Evolutionary conservation across 2,797 vertebrate species (phyloP), one percentile per base, ranked within the genome.

Genomic region (Sarcophilus harrisii): DNA sequence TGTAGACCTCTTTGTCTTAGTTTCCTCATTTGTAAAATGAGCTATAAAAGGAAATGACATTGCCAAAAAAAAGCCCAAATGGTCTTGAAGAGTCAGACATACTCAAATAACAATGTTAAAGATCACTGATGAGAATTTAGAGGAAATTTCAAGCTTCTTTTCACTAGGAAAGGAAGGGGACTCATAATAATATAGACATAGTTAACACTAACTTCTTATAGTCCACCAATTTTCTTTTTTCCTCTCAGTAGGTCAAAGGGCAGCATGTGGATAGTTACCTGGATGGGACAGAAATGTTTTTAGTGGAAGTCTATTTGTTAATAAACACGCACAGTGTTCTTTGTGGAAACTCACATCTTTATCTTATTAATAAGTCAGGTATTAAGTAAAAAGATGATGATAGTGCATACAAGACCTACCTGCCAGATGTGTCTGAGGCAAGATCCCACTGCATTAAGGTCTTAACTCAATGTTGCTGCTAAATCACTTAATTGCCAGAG

Each of bases 401-500:
- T 24, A 57, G 95, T 30, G 45, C 13, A 52, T 62, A 73, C 90
- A 91, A 90, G 90, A 52, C 90, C 90, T 93, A 87, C 24, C 45
- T 92, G 38, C 28, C 55, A 94, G 89, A 93, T 59, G 21, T 45
- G 90, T 92, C 58, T 54, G 32, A 90, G 29, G 29, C 52, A 4
- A 57, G 24, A 94, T 54, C 30, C 45, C 45, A 92, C 5, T 54
- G 5, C 81, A 58, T 92, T 59, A 92, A 28, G 38, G 32, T 54
- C n/a, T 92, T 92, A 94, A 60, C 52, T 27, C 62, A 92, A 4
- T 49, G 29, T 18, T 81, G 13, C 57, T 57, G 12, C 13, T 91
- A 45, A 73, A 90, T 93, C 38, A 93, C 94, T 96, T 57, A 95
- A 91, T 91, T 60, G 8, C 66, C 73, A 66, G 95, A 94, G 58